Conservation (phyloP, 1,140 invertebrate genomes). For the Megalonaias nervosa region DNA sequence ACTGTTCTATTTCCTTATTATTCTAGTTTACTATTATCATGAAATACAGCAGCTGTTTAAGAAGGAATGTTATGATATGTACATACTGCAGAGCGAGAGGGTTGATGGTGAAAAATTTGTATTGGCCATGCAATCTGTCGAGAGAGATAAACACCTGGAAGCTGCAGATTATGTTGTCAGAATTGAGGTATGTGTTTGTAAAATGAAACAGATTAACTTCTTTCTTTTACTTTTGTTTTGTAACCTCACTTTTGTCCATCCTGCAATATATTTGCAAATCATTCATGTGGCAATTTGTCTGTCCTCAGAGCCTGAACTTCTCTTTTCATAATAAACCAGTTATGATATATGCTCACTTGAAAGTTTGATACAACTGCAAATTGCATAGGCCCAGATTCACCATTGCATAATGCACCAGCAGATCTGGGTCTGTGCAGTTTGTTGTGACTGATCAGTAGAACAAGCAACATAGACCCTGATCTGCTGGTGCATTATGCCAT, state of each 20-base stretch:
- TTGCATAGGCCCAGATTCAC: too few relatives aligned
- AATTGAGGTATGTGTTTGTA: background rate
- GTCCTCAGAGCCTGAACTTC: too few relatives aligned
- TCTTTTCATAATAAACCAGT: too few relatives aligned
- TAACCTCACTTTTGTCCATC: background rate
- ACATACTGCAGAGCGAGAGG: constrained; percentile 62
- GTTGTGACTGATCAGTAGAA: too few relatives aligned
- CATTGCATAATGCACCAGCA: too few relatives aligned
- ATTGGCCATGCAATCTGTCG: constrained; percentile 56
- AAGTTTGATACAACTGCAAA: too few relatives aligned
- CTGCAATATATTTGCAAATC: background rate
- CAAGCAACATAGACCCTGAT: too few relatives aligned
- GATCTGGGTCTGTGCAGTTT: too few relatives aligned
- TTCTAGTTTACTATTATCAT: constrained; percentile 66
- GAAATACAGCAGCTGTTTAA: constrained; percentile 62
- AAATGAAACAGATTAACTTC: background rate
- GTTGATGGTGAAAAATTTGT: constrained; percentile 61
- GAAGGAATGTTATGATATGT: constrained; percentile 62
- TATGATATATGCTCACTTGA: too few relatives aligned
- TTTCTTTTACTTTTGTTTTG: background rate
- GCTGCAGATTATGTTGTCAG: constrained; percentile 41
- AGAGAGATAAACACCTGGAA: constrained; percentile 12
- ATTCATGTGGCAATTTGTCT: background rate
- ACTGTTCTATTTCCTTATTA: background rate
- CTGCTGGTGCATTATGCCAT: too few relatives aligned